These are phyloP conservation scores for Cylindroiulus punctatus DNA, from an alignment of 2,888 invertebrate genomes.

Conservation along the genomic window DNA sequence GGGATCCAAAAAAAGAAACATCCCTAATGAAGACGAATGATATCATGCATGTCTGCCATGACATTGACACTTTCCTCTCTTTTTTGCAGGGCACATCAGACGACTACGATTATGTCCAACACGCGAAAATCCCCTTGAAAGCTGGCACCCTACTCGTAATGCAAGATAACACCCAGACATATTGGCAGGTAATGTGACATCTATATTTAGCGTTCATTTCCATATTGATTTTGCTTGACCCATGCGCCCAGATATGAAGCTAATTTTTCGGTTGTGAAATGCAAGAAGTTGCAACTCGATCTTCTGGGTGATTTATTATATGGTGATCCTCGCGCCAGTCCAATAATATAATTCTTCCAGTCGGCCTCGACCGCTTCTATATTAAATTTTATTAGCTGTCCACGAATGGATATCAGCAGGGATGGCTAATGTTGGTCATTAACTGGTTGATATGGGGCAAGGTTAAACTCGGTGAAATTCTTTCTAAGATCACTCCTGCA, in stretches of 20 bases:
- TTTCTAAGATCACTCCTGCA: not conserved
- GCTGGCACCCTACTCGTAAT: conserved; percentile 68
- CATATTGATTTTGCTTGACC: not conserved
- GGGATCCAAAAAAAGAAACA: not conserved
- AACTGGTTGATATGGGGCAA: not conserved
- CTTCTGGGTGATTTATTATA: not conserved
- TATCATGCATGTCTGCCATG: not conserved
- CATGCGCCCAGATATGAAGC: not conserved
- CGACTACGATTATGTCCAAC: conserved; percentile 60
- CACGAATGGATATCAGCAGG: conserved; percentile 6
- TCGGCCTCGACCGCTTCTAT: not conserved
- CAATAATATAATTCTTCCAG: not conserved
- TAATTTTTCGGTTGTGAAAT: not conserved
- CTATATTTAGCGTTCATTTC: not conserved
- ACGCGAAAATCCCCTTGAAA: conserved; percentile 64
- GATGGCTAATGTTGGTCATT: conserved; percentile 12
- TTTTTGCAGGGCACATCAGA: not conserved
- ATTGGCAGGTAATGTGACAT: conserved; percentile 66
- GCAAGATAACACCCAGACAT: conserved; percentile 68
- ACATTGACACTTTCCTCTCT: not conserved
- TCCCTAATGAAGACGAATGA: too few relatives aligned
- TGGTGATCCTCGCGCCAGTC: conserved; percentile 3
- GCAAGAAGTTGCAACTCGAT: not conserved
- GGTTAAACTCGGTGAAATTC: not conserved
- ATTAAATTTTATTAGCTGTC: not conserved